Conservation (phyloP, 2,797 vertebrate genomes). For the Acrossocheilus fasciatus region DNA sequence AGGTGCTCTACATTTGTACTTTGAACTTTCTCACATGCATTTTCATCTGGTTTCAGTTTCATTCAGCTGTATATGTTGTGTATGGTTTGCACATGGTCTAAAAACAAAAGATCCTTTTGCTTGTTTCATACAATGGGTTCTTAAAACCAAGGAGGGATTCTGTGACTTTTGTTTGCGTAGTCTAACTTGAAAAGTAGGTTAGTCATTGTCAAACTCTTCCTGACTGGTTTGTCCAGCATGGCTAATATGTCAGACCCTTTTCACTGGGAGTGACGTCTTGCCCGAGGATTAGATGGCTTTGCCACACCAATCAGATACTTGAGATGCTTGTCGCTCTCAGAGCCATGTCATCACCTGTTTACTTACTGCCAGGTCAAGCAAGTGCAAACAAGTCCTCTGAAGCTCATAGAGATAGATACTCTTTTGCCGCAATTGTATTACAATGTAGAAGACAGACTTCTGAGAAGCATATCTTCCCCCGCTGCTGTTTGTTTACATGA, state of each 20-base stretch:
- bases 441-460: conserved; percentile 60
- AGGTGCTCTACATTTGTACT: neutral
- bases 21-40: neutral
- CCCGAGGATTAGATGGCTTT: conserved; percentile 3
- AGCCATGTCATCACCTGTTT: conserved; percentile 6
- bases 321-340: neutral
- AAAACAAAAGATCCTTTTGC: neutral
- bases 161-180: neutral
- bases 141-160: neutral
- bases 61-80: neutral
- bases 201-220: conserved; percentile 15
- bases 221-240: conserved; percentile 66
- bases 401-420: conserved; percentile 57
- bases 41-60: neutral
- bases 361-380: conserved; percentile 33
- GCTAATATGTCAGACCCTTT: neutral
- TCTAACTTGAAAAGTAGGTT: conserved; percentile 24
- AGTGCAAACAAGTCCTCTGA: conserved; percentile 18
- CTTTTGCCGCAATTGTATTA: conserved; percentile 31
- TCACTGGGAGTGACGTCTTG: conserved; percentile 21
- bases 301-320: conserved; percentile 10
- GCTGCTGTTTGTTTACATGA: conserved; percentile 47
- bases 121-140: neutral
- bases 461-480: conserved; percentile 57
- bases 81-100: neutral